Conservation (phyloP, 2,113 vertebrate species). For the Erpornis zantholeuca region DNA sequence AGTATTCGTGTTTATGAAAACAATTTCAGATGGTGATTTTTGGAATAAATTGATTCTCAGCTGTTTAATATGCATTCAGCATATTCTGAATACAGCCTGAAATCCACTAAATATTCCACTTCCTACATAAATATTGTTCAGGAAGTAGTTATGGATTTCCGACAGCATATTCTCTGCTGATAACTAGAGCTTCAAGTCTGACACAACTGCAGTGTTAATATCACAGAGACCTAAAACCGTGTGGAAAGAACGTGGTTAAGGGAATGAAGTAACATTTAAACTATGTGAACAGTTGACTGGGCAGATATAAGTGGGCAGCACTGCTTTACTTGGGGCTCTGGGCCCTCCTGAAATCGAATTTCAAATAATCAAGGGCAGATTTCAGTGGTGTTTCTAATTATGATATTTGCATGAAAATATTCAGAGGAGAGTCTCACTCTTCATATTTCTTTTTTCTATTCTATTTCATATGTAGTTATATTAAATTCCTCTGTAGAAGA, state of each 20-base stretch:
- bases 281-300: slow-evolving; percentile 52
- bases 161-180: background rate
- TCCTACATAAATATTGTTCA: background rate
- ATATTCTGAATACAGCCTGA: background rate
- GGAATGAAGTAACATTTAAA: slow-evolving; percentile 54
- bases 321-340: slow-evolving; percentile 1
- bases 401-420: background rate
- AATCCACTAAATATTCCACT: background rate
- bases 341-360: background rate
- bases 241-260: slow-evolving; percentile 43
- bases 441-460: background rate
- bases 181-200: background rate
- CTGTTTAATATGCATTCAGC: background rate
- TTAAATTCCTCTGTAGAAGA: background rate
- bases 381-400: background rate
- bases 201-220: background rate
- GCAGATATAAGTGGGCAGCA: slow-evolving; percentile 45
- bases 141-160: background rate
- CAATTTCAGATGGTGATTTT: background rate
- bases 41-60: background rate
- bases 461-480: background rate
- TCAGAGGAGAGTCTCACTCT: background rate
- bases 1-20: background rate
- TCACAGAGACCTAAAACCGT: slow-evolving; percentile 1
- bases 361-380: background rate